A percentile compares a stretch with the other conserved stretches of the same genome.
Conservation (phyloP, 2,888 invertebrate genomes). For the Nasonovia ribisnigri region DNA sequence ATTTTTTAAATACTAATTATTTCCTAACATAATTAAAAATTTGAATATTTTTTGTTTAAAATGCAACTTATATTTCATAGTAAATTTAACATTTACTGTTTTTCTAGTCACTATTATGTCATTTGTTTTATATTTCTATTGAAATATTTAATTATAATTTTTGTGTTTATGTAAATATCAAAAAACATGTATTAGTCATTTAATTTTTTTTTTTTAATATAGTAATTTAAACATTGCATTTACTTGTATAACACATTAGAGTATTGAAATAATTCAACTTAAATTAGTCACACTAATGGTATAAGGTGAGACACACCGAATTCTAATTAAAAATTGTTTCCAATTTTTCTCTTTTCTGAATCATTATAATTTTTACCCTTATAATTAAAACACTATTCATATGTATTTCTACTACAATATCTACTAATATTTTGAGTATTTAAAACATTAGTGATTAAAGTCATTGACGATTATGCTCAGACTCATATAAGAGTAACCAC, state of each 20-base stretch:
- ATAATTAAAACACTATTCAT: background rate
- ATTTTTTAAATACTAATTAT: background rate
- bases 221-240: background rate
- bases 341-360: background rate
- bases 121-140: background rate
- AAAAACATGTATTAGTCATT: constrained; percentile 3
- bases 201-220: background rate
- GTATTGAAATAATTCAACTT: background rate
- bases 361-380: background rate
- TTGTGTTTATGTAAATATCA: constrained; percentile 21
- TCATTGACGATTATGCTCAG: background rate
- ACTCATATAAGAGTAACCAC: background rate
- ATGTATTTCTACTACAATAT: background rate
- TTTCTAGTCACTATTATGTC: constrained; percentile 50
- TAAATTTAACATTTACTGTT: background rate
- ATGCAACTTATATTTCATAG: background rate
- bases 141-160: constrained; percentile 7
- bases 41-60: background rate
- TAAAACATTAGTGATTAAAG: background rate
- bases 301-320: background rate
- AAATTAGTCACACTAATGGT: background rate
- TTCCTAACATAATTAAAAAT: background rate
- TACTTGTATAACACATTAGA: background rate
- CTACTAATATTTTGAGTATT: background rate
- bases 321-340: background rate